phyloP scores from a whole-genome alignment of 92 coral and sea anemone genomes.

The Umimayanthus kanabou region DNA sequence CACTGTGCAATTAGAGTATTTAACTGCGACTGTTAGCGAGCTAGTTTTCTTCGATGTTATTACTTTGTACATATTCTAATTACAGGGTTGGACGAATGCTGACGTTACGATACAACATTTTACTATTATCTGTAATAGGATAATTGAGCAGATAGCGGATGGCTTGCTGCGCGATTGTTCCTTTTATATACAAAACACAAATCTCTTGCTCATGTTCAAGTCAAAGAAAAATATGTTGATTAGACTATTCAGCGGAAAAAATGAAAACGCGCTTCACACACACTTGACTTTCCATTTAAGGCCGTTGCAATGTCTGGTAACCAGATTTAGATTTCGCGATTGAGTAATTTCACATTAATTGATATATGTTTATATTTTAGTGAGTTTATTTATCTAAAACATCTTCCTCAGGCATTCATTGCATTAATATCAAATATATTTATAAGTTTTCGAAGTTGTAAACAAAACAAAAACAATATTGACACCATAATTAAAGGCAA shows the following conservation, averaged over 20 bases:
- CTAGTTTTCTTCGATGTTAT: background rate
- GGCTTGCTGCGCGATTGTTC: conserved; percentile 36
- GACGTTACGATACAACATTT: conserved; percentile 15
- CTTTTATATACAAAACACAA: background rate
- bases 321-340: background rate
- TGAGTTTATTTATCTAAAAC: conserved; percentile 3
- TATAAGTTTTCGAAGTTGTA: background rate
- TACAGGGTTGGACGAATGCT: conserved; percentile 29
- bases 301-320: background rate
- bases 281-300: conserved; percentile 13
- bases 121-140: conserved; percentile 38
- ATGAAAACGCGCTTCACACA: background rate
- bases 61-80: conserved; percentile 34
- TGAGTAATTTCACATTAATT: background rate
- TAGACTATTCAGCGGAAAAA: background rate
- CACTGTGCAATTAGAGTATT: background rate
- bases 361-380: conserved; percentile 7
- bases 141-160: conserved; percentile 28
- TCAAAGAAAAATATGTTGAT: background rate
- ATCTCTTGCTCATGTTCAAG: background rate
- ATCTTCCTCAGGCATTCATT: background rate
- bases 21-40: background rate
- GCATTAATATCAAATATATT: background rate
- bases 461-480: background rate
- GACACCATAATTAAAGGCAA: background rate